Base-by-base conservation (phyloP, 2,888 invertebrate species). In the Junonia oenone region DNA sequence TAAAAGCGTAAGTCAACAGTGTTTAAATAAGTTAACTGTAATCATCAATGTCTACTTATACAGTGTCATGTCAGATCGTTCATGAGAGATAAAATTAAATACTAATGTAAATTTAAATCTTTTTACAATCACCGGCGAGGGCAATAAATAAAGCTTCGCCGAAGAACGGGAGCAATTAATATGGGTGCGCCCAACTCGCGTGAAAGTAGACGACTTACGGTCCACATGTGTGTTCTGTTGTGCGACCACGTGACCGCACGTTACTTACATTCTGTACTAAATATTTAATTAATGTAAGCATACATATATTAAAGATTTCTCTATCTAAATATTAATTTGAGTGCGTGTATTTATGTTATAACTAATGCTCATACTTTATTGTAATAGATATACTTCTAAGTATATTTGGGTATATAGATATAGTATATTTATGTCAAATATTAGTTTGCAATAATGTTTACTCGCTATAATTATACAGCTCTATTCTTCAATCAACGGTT, bases 141-240 rank as follows among this genome's bases (percentile, higher is more conserved):
- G 84, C 78, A 83, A 90, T 89, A 89, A 90, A 90, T 90, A 87
- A 89, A 82, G 83, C 86, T 88, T 88, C 83, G 78, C 64, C 83
- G 81, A 85, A 83, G 88, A 89, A 89, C 87, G 86, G 83, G 89
- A 89, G 87, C 90, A 88, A 89, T 90, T 88, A 89, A 87, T 83
- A 85, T 88, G 84, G 89, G 87, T 82, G 89, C 83, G 89, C 75
- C 87, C 54, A 43, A 66, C 80, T 75, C 74, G 78, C 83, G 88
- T 83, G 88, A 89, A 89, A 89, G 89, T 88, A 77, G 82, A 81
- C 74, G 78, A 75, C 78, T 67, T 50, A 67, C 63, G 74, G 73
- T 74, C 76, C 78, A 71, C 78, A 77, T 81, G 76, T 81, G 80
- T 75, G 75, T 71, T 72, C 69, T 67, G 67, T 63, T 50, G 31